Base-by-base conservation (phyloP, 2,113 vertebrate species). In the Vireo altiloquus region DNA sequence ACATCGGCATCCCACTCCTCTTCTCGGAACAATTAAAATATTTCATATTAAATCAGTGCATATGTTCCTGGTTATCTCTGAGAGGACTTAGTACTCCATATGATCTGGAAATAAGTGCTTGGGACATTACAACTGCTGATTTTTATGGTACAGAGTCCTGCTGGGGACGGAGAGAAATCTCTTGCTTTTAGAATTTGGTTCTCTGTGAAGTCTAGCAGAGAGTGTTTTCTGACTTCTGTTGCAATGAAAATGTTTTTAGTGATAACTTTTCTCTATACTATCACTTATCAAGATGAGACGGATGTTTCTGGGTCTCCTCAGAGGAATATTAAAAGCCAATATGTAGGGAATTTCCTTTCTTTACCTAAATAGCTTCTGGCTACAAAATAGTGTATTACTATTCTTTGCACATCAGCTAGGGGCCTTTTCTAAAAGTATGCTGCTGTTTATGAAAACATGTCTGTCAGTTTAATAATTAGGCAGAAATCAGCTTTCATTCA, bases 11-110 rank as follows among this genome's bases (percentile, higher is more conserved):
- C 53, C 72, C 82, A 82, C 56, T 89, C 27, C n/a, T 92, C 31
- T 91, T 90, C 85, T 77, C 25, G 35, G 91, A 96, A 91, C 64
- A 95, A 84, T 92, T 94, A 78, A 90, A 83, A 59, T 79, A 75
- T 82, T 92, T 78, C 35, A 31, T 64, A 68, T 89, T 81, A 78
- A 93, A 90, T 81, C 64, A 56, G 42, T 44, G 22, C 63, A 42
- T 94, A 76, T 89, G 56, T 40, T 94, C 82, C 83, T 90, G 27
- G 10, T 40, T 81, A 40, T 86, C 46, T 70, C 69, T 82, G 52
- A 91, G 49, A 87, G 76, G 57, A 54, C 47, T 57, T 63, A 50
- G 23, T 70, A n/a, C 33, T 87, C 17, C 25, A 33, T 71, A 68
- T 42, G n/a, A 92, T 53, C 86, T 63, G 72, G 84, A 88, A 93